Evolutionary conservation across 1,140 invertebrate genomes (phyloP), one percentile per base, ranked within the genome.

Genomic region (Diuraphis noxia): DNA sequence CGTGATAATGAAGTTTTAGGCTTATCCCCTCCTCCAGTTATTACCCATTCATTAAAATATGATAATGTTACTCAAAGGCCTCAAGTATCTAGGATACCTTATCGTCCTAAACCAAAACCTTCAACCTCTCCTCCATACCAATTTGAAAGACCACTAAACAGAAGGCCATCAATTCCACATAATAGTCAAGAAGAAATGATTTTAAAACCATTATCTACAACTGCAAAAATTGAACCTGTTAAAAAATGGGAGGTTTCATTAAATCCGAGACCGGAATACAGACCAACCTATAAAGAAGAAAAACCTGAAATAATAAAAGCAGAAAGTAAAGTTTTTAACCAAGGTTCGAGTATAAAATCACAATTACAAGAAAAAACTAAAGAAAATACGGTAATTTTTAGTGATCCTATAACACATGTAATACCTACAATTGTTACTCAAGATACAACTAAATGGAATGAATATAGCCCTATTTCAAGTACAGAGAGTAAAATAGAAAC

Each of bases 301-400:
- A 92, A 92, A 84, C 93, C 93, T 36, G 93, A 93, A 93, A 93
- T 93, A 23, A 93, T 93, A 43, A 93, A 92, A 34, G 92, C 93
- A 38, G 92, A 93, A 52, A 92, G 92, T 49, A 93, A 93, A 92
- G 92, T 93, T n/a, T 81, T 92, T 3, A 93, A 36, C 3, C 89
- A 91, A 49, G 72, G 72, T 40, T 52, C 89, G 3, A 46, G 46
- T 36, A 38, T 82, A 21, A 90, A 90, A 79, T 34, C 41, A 34
- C 19, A 79, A 10, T 8, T 34, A n/a, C 72, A 21, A 23, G 89
- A 91, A 38, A 91, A 36, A 23, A 17, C 34, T n/a, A 89, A 89
- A 77, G 88, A 89, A 30, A 89, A 89, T 43, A 72, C 63, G 2
- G 43, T 91, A 2, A 30, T 82, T 23, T 49, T n/a, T 36, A 49